Percentiles rank a stretch among this genome's conserved stretches.
phyloP scores from a whole-genome alignment of 2,797 vertebrate species.

The Galagoides demidoff region DNA sequence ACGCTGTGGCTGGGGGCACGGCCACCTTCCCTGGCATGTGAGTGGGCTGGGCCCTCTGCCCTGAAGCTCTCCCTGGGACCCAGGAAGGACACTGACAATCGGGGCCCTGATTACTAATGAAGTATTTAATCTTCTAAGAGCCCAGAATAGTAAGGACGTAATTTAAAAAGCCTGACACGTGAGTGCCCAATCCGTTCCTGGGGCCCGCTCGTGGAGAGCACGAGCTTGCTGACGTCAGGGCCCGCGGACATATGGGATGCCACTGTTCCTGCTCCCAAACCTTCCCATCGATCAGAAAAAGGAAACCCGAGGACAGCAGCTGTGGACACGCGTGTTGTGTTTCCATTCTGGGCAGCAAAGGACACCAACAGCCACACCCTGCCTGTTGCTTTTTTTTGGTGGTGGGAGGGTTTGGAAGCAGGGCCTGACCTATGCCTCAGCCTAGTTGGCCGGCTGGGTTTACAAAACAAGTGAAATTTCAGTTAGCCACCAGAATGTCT shows the following conservation, averaged over 20 bases:
- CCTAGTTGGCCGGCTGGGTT: background rate
- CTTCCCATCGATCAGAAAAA: background rate
- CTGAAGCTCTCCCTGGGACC: background rate
- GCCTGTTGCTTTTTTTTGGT: background rate
- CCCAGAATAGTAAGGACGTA: slow-evolving; percentile 51
- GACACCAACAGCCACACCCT: background rate
- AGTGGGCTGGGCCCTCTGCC: background rate
- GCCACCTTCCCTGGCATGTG: background rate
- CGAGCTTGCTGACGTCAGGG: background rate
- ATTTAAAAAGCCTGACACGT: slow-evolving; percentile 11
- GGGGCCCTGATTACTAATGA: slow-evolving; percentile 1
- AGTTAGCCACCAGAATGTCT: slow-evolving; percentile 26
- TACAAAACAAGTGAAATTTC: slow-evolving; percentile 5
- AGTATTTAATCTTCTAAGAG: background rate
- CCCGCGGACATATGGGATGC: background rate
- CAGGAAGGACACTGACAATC: background rate
- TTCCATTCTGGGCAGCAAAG: background rate
- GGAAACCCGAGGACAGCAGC: background rate
- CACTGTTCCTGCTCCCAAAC: background rate
- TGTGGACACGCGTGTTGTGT: background rate
- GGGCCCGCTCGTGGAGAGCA: slow-evolving; percentile 43
- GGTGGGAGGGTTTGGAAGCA: background rate
- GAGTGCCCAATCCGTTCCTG: background rate
- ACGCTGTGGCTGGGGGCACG: too few species aligned
- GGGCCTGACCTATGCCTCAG: background rate